These are phyloP conservation scores for Drosophila ficusphila DNA, from an alignment of 1,140 invertebrate genomes.

Conservation along the genomic window DNA sequence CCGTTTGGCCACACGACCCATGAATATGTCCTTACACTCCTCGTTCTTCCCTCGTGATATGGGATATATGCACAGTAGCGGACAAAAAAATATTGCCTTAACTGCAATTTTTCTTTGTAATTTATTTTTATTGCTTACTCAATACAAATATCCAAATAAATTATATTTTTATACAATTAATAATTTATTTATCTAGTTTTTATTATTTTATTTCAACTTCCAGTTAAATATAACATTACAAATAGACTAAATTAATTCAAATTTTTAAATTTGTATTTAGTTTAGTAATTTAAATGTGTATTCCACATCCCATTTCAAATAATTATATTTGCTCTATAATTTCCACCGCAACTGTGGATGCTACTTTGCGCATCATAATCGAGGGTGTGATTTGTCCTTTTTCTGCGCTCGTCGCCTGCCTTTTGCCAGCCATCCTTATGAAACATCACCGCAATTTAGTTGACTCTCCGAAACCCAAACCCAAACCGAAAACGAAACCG, in stretches of 20 bases:
- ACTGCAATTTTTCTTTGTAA: too few species aligned
- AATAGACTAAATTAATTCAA: too few species aligned
- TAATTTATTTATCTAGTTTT: not conserved
- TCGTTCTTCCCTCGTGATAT: not conserved
- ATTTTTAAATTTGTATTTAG: too few species aligned
- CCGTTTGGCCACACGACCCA: slow-evolving; percentile 72
- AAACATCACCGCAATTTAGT: slow-evolving; percentile 81
- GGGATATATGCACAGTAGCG: not conserved
- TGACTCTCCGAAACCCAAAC: slow-evolving; percentile 38
- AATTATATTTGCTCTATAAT: not conserved
- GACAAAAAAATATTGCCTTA: not conserved
- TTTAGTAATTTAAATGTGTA: not conserved
- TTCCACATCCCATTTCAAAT: too few species aligned
- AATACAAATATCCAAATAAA: too few species aligned
- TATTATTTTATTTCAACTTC: too few species aligned
- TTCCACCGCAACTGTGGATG: slow-evolving; percentile 3
- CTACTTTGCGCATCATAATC: slow-evolving; percentile 69
- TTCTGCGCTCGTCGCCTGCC: slow-evolving; percentile 48
- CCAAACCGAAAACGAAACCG: not conserved
- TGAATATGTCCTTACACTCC: slow-evolving; percentile 20
- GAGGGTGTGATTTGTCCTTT: slow-evolving; percentile 83
- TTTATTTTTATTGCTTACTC: not conserved
- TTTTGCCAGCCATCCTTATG: slow-evolving; percentile 58
- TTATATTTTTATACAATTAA: too few species aligned
- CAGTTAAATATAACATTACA: too few species aligned